Evolutionary conservation across 2,113 vertebrate genomes (phyloP).

Genomic region (Diadophis punctatus): DNA sequence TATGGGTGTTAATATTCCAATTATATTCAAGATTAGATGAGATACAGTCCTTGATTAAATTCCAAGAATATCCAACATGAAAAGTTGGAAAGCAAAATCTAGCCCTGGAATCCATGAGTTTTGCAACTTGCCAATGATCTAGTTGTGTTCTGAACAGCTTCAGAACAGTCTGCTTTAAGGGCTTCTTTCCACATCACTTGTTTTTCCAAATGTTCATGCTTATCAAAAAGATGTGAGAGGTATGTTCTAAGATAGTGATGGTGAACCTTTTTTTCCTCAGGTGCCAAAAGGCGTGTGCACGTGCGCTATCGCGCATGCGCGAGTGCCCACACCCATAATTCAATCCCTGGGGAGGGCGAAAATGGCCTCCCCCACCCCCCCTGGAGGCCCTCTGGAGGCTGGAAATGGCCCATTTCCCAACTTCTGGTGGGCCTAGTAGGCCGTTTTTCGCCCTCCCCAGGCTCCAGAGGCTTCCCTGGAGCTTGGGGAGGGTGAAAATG

Average conservation of each 20-base stretch:
- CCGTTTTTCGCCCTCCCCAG: no score
- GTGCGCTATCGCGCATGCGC: no score
- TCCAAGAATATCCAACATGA: not conserved
- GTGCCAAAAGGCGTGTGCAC: no score
- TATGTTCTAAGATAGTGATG: not conserved
- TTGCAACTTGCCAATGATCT: not conserved
- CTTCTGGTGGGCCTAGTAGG: no score
- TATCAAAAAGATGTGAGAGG: not conserved
- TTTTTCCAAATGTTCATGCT: not conserved
- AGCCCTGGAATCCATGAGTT: not conserved
- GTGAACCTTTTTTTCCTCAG: no score
- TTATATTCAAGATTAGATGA: constrained; percentile 27
- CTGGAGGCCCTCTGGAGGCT: no score
- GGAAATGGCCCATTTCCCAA: no score
- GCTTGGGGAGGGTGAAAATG: no score
- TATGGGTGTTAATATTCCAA: constrained; percentile 40
- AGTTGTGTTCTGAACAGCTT: not conserved
- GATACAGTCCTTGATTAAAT: not conserved
- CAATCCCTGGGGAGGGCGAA: no score
- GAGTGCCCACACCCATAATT: no score
- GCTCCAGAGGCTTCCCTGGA: no score
- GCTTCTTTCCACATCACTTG: not conserved
- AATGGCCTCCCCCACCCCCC: no score
- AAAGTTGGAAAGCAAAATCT: not conserved
- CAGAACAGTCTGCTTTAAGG: not conserved